Evolutionary conservation across 2,888 invertebrate genomes (phyloP), one percentile per base, ranked within the genome.

Genomic region (Drosophila picticornis): DNA sequence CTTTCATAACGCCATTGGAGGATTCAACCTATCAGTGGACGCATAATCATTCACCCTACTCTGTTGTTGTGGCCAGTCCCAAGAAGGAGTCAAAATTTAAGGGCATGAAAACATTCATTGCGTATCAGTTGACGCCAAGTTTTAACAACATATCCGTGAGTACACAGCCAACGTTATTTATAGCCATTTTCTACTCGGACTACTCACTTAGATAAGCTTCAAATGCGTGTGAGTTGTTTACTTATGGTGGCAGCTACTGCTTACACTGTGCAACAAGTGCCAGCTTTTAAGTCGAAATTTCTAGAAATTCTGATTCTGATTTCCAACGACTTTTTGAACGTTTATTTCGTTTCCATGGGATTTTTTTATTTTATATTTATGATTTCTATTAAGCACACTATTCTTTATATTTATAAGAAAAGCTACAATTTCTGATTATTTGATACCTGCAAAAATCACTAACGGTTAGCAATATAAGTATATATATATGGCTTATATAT

Each of bases 81-180:
- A 99, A 99, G 92, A 99, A 99, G 93, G 99, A 99, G 93, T 96
- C 97, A 0, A 99, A 99, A 94, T 96, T 99, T 91, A 99, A 99
- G 92, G 99, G 99, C 50, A 95, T 99, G 86, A 99, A 99, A 94
- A 99, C 98, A 91, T 99, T 97, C 91, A 99, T 99, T 87, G 98
- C 98, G 55, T 99, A 99, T 94, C 98, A 98, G 91, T 93, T 99
- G 75, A 99, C 98, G 62, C 99, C 99, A 4, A 97, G 98, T 93
- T 98, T 98, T 92, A 98, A 97, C 92, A 97, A 97, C 91, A 97
- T 98, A 84, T 97, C 98, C 94, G 99, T 98, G 34, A 92, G 93
- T 92, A 71, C 51, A 40, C 52, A 40, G 13, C 10, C 9, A 19
- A 29, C n/a, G n/a, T 40, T 57, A 40, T 46, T 51, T 51, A 34